Conservation (phyloP, 35 echinoderm and acorn worm genomes). For the Anneissia japonica region DNA sequence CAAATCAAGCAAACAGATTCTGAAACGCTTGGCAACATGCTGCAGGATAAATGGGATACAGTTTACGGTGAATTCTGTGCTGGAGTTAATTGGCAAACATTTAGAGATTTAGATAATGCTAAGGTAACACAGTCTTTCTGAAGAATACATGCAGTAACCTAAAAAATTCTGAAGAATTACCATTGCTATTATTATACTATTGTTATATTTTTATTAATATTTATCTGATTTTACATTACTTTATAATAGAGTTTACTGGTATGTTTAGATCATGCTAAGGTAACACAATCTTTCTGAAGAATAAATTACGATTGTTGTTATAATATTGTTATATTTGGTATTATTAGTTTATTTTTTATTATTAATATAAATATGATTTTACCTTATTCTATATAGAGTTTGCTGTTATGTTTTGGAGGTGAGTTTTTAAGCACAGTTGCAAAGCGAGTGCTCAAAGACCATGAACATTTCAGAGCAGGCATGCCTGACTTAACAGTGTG, state of each 20-base stretch:
- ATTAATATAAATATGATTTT: no score
- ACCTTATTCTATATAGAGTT: conserved; percentile 48
- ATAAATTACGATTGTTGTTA: no score
- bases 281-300: no score
- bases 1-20: conserved; percentile 45
- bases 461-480: conserved; percentile 77
- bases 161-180: no score
- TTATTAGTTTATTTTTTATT: no score
- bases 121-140: conserved; percentile 65
- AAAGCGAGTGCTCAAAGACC: conserved; percentile 47
- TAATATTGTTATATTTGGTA: no score
- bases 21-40: conserved; percentile 23
- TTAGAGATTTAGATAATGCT: conserved; percentile 65
- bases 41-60: conserved; percentile 53
- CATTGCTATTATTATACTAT: no score
- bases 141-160: no score
- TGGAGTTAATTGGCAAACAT: conserved; percentile 73
- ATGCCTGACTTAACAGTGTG: conserved; percentile 84
- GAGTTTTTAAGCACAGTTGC: conserved; percentile 53
- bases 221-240: no score
- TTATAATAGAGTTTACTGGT: no score
- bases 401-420: conserved; percentile 74
- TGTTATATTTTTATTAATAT: no score
- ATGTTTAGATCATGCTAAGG: conserved; percentile 79
- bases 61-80: conserved; percentile 61